Conservation (phyloP, 1,140 invertebrate genomes). For the Heliothis virescens region DNA sequence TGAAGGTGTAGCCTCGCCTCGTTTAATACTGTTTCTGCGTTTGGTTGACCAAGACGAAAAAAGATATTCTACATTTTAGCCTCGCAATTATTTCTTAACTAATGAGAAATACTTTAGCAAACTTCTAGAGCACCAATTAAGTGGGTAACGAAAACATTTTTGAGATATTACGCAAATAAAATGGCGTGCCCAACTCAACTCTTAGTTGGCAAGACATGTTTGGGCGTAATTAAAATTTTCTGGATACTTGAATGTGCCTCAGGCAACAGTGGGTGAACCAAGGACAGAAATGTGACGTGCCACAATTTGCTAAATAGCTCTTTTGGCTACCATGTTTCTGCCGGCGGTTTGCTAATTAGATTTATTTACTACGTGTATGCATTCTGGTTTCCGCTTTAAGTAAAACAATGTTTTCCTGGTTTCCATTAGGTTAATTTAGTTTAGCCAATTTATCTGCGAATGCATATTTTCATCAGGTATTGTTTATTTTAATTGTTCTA, state of each 20-base stretch:
- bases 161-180: conserved; percentile 28
- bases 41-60: conserved; percentile 1
- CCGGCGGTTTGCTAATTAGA: conserved; percentile 21
- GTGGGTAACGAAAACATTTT: conserved; percentile 22
- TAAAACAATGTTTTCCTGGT: conserved; percentile 22
- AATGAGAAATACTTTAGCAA: conserved; percentile 39
- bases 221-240: conserved; percentile 36
- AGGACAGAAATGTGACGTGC: conserved; percentile 16
- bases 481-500: neutral
- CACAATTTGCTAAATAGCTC: conserved; percentile 39
- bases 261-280: conserved; percentile 20
- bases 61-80: conserved; percentile 1
- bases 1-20: too few species aligned
- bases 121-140: conserved; percentile 10
- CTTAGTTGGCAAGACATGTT: conserved; percentile 32
- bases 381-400: neutral
- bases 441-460: conserved; percentile 2
- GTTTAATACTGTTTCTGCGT: neutral
- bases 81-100: conserved; percentile 33
- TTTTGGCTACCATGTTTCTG: conserved; percentile 28
- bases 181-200: conserved; percentile 18
- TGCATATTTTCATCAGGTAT: neutral
- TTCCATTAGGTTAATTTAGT: conserved; percentile 31
- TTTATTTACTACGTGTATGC: conserved; percentile 31
- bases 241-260: conserved; percentile 28